Evolutionary conservation across 2,888 invertebrate species (phyloP), one percentile per base, ranked within the genome.

Genomic region (Pollenia amentaria): DNA sequence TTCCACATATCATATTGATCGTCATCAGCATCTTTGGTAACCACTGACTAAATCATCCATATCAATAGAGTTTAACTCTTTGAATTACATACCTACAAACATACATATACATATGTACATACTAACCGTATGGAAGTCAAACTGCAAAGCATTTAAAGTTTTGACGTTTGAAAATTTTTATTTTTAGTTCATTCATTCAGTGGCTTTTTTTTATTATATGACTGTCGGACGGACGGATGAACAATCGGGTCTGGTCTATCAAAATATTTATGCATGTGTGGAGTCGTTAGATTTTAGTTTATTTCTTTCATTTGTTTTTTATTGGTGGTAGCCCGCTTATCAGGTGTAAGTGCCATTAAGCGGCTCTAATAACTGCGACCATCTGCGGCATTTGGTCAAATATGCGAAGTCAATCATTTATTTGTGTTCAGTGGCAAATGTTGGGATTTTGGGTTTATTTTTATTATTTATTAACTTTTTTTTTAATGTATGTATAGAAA

Each of bases 311-410:
- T 38, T 51, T 69, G 29, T 42, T 42, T 72, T 55, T 57, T 38
- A n/a, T 65, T 46, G 21, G 40, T 16, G 11, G 29, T 3, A n/a
- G 38, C 38, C 9, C n/a, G 55, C 64, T 77, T n/a, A 64, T 83
- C 82, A 76, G 69, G 69, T 82, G 82, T 76, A 82, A 75, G 18
- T 51, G 53, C 60, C 42, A 18, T 69, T 51, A 76, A 76, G 69
- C 42, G n/a, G 65, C 18, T 82, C 60, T 67, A 29, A 9, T 57
- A 14, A 48, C 3, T 44, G 72, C 73, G 53, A 46, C 79, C 53
- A 44, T 46, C 11, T 57, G 57, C 38, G 16, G 11, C n/a, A 29
- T 29, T 29, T 38, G 29, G 51, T 38, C 65, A 46, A 16, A 51
- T 38, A 69, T 51, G 67, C 16, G 1, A 10, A 16, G 38, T 38